Evolutionary conservation across 2,797 vertebrate genomes (phyloP), one percentile per base, ranked within the genome.

Genomic region (Australoheros facetus): DNA sequence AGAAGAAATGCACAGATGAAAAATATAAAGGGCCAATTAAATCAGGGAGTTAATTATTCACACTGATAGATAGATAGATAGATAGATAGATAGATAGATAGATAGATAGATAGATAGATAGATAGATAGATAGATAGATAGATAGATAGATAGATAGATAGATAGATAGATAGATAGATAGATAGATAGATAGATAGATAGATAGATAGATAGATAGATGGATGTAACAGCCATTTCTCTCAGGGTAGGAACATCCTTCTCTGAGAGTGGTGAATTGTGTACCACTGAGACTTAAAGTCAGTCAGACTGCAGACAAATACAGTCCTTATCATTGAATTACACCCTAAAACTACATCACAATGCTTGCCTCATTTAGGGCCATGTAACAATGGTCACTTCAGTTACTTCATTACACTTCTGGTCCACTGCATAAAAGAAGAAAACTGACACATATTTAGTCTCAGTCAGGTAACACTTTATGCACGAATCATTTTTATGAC

Each of bases 311-410:
- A 57, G 70, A 62, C 59, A 37, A 89, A 90, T 79, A 81, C 73
- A 60, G 78, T 82, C 70, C 75, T 92, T 90, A 89, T 91, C 85
- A 57, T 62, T 86, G 78, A 83, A 79, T 85, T 86, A 87, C 56
- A 74, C 55, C 42, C 74, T 45, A 66, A 74, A 84, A 78, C 81
- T 77, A 60, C 78, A 72, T 85, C 84, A 85, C 83, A 91, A 74
- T 77, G 73, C 77, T 58, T 21, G 60, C 72, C 78, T 91, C 72
- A 83, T 88, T 89, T 78, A 5, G 13, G 39, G 23, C 78, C 60
- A 45, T 84, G 88, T 88, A 86, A 83, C 32, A 55, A 74, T 62
- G 72, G 54, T 70, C 73, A 83, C 89, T 82, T 89, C 79, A 90
- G 88, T 91, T 89, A 87, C 79, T 75, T 89, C 57, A 83, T 87